Evolutionary conservation across 2,113 vertebrate species (phyloP).

Genomic region (Phrynosoma blainvillii): DNA sequence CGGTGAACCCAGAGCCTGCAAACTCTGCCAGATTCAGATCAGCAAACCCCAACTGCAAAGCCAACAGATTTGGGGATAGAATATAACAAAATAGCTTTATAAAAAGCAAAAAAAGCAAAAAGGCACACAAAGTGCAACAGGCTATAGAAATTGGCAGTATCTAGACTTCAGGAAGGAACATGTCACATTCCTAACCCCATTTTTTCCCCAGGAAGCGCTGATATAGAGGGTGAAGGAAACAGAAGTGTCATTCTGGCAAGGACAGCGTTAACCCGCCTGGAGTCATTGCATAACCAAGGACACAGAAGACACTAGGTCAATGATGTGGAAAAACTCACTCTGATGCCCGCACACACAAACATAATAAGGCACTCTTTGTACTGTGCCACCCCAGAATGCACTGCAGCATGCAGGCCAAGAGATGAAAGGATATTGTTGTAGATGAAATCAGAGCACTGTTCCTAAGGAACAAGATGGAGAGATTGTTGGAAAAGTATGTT

Average conservation of each 20-base stretch:
- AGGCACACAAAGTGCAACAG: not conserved
- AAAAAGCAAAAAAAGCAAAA: not conserved
- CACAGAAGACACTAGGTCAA: constrained; percentile 66
- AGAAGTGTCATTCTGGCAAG: constrained; percentile 10
- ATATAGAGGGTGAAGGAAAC: not conserved
- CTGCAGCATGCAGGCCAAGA: constrained; percentile 58
- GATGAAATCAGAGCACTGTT: constrained; percentile 64
- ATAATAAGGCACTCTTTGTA: constrained; percentile 77
- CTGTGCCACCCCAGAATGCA: constrained; percentile 65
- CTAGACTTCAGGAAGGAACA: not conserved
- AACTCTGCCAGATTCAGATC: constrained; percentile 99
- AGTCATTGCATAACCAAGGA: constrained; percentile 74
- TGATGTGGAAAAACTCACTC: constrained; percentile 71
- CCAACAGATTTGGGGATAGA: constrained; percentile 26
- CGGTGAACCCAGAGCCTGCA: constrained; percentile 93
- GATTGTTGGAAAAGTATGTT: constrained; percentile 34
- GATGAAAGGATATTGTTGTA: constrained; percentile 78
- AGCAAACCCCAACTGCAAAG: constrained; percentile 91
- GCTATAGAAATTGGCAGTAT: not conserved
- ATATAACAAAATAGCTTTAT: not conserved
- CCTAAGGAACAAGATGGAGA: constrained; percentile 61
- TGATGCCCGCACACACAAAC: constrained; percentile 59
- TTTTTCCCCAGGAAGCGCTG: constrained; percentile 13
- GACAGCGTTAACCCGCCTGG: constrained; percentile 60
- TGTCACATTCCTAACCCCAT: constrained; percentile 31